Conservation (phyloP, 1,140 invertebrate species). For the Cephus cinctus region DNA sequence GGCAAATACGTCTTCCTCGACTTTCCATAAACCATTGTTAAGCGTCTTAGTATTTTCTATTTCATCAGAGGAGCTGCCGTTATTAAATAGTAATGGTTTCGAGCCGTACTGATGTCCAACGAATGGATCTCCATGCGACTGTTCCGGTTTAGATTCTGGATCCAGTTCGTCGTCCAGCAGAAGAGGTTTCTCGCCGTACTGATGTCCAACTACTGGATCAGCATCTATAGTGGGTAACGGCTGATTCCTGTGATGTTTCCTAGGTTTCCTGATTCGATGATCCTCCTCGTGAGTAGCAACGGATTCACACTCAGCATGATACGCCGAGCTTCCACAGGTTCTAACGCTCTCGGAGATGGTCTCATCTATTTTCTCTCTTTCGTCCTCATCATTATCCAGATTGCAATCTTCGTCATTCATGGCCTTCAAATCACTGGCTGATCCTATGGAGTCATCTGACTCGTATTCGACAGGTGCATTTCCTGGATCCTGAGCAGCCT, state of each 20-base stretch:
- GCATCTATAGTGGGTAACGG: constrained; percentile 29
- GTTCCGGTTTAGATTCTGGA: constrained; percentile 57
- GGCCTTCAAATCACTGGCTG: constrained; percentile 69
- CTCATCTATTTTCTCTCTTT: constrained; percentile 54
- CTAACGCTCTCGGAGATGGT: constrained; percentile 67
- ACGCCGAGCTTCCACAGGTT: constrained; percentile 68
- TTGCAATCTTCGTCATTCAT: constrained; percentile 61
- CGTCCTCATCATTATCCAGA: constrained; percentile 34
- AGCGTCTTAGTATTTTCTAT: constrained; percentile 17
- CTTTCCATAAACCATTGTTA: constrained; percentile 42
- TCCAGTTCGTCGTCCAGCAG: constrained; percentile 78
- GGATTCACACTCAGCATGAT: constrained; percentile 72
- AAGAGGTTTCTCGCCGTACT: constrained; percentile 76
- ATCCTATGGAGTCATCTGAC: constrained; percentile 73
- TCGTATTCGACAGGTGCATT: constrained; percentile 38
- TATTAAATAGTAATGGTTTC: constrained; percentile 31
- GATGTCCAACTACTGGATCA: constrained; percentile 67
- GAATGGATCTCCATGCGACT: constrained; percentile 51
- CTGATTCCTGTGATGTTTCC: constrained; percentile 16
- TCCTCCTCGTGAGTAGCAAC: constrained; percentile 66
- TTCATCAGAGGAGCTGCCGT: constrained; percentile 37
- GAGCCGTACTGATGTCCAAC: constrained; percentile 41
- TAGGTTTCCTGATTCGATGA: constrained; percentile 32
- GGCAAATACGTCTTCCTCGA: constrained; percentile 69
- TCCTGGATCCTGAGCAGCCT: constrained; percentile 18